A percentile compares a stretch with the other conserved stretches of the same genome.
Conservation (phyloP, 2,888 invertebrate species). For the Parnassius glacialis region DNA sequence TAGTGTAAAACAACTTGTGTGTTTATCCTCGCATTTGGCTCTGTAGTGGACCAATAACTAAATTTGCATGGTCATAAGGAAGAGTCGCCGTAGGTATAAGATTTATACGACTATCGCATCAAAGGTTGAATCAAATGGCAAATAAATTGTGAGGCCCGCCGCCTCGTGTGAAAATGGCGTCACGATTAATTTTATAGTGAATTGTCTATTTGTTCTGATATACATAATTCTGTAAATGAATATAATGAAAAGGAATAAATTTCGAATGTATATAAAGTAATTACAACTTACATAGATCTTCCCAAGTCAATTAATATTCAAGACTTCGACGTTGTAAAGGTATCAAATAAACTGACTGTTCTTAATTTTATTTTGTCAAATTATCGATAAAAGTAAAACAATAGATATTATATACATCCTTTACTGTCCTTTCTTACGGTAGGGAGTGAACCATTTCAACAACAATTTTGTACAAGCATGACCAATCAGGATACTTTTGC, state of each 20-base stretch:
- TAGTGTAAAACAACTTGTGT: slow-evolving; percentile 18
- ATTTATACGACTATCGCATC: slow-evolving; percentile 38
- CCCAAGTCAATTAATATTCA: too few relatives aligned
- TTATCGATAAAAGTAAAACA: too few relatives aligned
- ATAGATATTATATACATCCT: too few relatives aligned
- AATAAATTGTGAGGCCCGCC: slow-evolving; percentile 38
- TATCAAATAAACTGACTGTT: too few relatives aligned
- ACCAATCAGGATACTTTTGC: too few relatives aligned
- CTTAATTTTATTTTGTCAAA: too few relatives aligned
- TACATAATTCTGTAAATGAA: not conserved
- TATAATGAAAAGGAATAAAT: not conserved
- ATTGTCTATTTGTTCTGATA: slow-evolving; percentile 1
- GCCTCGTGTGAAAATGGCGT: slow-evolving; percentile 50
- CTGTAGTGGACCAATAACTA: slow-evolving; percentile 32
- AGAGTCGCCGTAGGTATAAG: slow-evolving; percentile 35
- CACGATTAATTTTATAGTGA: slow-evolving; percentile 44
- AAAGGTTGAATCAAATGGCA: slow-evolving; percentile 36
- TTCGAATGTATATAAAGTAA: not conserved
- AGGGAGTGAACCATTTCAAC: too few relatives aligned
- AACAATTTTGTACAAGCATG: too few relatives aligned
- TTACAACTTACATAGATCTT: too few relatives aligned
- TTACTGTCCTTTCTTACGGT: too few relatives aligned
- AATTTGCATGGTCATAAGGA: slow-evolving; percentile 53
- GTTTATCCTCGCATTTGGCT: slow-evolving; percentile 13
- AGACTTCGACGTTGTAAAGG: too few relatives aligned